phyloP scores from a whole-genome alignment of 92 coral and sea anemone species.

The Desmophyllum pertusum region DNA sequence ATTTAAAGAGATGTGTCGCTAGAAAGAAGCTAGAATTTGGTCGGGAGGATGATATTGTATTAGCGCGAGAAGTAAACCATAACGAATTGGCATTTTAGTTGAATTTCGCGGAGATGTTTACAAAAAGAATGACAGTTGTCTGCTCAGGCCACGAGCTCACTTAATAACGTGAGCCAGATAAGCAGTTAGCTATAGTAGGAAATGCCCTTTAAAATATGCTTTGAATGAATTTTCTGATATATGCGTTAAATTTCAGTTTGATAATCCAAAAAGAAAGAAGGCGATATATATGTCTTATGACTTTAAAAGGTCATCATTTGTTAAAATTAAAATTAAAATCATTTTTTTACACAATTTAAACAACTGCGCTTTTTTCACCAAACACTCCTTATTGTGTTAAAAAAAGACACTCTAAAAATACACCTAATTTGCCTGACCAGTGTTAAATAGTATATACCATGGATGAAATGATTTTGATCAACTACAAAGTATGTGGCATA shows the following conservation, averaged over 20 bases:
- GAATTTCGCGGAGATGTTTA: constrained; percentile 8
- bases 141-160: background rate
- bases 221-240: background rate
- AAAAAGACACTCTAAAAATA: background rate
- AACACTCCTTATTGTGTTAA: background rate
- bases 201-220: background rate
- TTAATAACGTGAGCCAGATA: background rate
- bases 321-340: background rate
- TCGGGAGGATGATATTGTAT: background rate
- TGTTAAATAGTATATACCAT: background rate
- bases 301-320: too few species aligned
- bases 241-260: background rate
- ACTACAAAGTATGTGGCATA: background rate
- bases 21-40: too few species aligned
- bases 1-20: too few species aligned
- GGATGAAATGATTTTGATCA: background rate
- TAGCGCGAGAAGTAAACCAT: background rate
- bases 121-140: constrained; percentile 21
- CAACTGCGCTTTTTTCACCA: background rate
- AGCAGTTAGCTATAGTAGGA: background rate
- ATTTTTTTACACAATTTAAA: background rate
- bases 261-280: background rate
- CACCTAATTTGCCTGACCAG: background rate
- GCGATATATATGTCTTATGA: too few species aligned
- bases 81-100: background rate